Conservation (phyloP, 2,797 vertebrate genomes). For the Sebastes miniatus region DNA sequence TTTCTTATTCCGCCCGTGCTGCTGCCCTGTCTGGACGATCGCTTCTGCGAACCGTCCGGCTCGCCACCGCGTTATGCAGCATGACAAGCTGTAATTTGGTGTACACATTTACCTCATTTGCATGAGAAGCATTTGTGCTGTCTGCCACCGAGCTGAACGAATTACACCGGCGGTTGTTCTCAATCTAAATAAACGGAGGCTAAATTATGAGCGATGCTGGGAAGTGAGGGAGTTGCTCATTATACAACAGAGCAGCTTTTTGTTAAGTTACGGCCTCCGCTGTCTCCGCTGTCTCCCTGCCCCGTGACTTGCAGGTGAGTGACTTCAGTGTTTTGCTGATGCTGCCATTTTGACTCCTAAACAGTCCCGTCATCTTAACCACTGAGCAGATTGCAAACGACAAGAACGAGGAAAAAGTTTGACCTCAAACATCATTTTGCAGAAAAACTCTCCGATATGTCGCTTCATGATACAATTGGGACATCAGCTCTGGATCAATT, state of each 20-base stretch:
- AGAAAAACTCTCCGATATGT: background rate
- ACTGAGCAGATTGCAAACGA: background rate
- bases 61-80: slow-evolving; percentile 14
- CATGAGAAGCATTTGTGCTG: slow-evolving; percentile 65
- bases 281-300: background rate
- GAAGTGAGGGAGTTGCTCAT: slow-evolving; percentile 54
- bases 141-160: slow-evolving; percentile 43
- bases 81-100: slow-evolving; percentile 75
- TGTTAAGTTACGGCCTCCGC: slow-evolving; percentile 13
- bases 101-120: slow-evolving; percentile 75
- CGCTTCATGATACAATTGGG: background rate
- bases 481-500: background rate
- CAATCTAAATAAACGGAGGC: slow-evolving; percentile 57
- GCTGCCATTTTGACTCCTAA: slow-evolving; percentile 24
- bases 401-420: background rate
- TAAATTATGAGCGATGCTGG: slow-evolving; percentile 52
- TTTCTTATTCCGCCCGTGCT: background rate
- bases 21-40: slow-evolving; percentile 2
- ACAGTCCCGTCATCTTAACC: background rate
- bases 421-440: background rate
- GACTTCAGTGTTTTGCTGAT: slow-evolving; percentile 27
- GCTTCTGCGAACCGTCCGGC: slow-evolving; percentile 52
- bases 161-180: slow-evolving; percentile 51
- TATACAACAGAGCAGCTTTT: slow-evolving; percentile 21
- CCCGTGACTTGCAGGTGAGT: slow-evolving; percentile 29